Evolutionary conservation across 2,888 invertebrate genomes (phyloP), one percentile per base, ranked within the genome.

Genomic region (Ophion costatus): DNA sequence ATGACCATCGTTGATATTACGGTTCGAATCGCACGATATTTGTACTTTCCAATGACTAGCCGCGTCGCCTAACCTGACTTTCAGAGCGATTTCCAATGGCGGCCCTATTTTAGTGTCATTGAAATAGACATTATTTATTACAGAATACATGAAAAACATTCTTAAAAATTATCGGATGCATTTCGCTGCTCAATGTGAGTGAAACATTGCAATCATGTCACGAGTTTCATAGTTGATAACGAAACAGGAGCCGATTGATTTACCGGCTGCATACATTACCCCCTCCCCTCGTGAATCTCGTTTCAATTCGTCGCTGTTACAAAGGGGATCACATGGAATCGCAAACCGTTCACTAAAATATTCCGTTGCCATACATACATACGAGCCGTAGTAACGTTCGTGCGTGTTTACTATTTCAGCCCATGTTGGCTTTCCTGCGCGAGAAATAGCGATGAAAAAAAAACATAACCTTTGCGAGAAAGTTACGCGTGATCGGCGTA

Each of bases 41-140:
- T 9, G 14, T 57, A 74, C 59, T 45, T 56, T 67, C 17, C 24
- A 42, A 29, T 80, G 80, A 74, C 66, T 22, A 59, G 17, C 38
- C 57, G 29, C 45, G 80, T 80, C 20, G 22, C 22, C 67, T 80
- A 80, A 80, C 74, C 80, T 80, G 74, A 66, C 64, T 67, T 66
- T 74, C 20, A 6, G 64, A 24, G 59, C 66, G 17, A 17, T 67
- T 42, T 74, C n/a, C 67, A 42, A 73, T 42, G 29, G 59, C 20
- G 59, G 69, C 77, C 67, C 24, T 33, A 56, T 10, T n/a, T 45
- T 14, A 57, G 10, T 63, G 17, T 29, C n/a, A 63, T 45, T 11
- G 75, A 78, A 74, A 51, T 33, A 63, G 6, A n/a, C 42, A 63
- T 6, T 33, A 57, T 69, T 38, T 17, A 29, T 33, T 38, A 17